Conservation (phyloP, 2,797 vertebrate genomes). For the Gymnothorax reevesii region DNA sequence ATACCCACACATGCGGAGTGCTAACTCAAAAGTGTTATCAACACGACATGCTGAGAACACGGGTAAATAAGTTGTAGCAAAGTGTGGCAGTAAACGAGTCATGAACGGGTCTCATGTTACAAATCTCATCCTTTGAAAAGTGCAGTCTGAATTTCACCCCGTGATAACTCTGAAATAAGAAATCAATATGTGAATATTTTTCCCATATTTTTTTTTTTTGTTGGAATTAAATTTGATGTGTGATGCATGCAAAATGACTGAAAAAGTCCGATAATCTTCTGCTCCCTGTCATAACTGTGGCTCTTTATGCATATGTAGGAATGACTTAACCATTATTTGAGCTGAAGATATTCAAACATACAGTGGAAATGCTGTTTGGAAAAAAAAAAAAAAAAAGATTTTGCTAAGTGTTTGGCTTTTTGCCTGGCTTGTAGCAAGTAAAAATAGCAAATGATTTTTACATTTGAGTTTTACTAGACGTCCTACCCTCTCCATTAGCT, state of each 20-base stretch:
- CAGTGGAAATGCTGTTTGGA: no score
- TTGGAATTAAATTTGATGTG: neutral
- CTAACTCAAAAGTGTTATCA: no score
- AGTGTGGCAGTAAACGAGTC: neutral
- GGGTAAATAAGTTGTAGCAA: neutral
- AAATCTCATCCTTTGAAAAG: neutral
- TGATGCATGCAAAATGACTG: neutral
- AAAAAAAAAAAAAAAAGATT: no score
- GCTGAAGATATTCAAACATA: no score
- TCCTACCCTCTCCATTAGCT: no score
- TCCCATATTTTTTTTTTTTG: neutral
- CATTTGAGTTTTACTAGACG: no score
- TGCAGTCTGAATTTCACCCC: neutral
- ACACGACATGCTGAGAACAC: neutral
- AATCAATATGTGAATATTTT: neutral
- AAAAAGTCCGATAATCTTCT: neutral
- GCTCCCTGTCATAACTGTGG: neutral
- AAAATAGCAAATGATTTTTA: no score
- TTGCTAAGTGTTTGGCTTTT: no score
- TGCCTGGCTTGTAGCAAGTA: no score
- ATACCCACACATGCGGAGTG: neutral
- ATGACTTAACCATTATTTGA: neutral
- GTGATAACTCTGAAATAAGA: neutral
- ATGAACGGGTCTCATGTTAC: neutral
- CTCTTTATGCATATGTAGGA: neutral